Evolutionary conservation across 2,113 vertebrate genomes (phyloP), one percentile per base, ranked within the genome.

Genomic region (Corydoras maculifer): DNA sequence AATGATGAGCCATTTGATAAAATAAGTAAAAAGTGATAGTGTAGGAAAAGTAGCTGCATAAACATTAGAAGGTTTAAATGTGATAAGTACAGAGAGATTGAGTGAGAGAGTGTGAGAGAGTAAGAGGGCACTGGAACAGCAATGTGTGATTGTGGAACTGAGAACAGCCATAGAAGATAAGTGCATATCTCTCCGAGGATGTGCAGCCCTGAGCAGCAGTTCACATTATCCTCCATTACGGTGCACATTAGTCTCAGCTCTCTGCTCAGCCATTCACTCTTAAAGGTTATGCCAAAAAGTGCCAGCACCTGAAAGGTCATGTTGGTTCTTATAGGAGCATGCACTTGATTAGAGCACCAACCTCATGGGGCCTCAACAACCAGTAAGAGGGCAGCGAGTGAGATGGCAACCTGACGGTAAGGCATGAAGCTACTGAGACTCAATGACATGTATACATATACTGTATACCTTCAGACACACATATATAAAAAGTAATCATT

Each of bases 221-320:
- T 67, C 72, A 59, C 58, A 74, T 68, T 74, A 74, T 74, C 72
- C 65, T 74, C 65, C 58, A 68, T 68, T 68, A 74, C 48, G 9
- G 65, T 62, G 58, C 65, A 57, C 58, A 74, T 74, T 74, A 74
- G 65, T 68, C 51, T 50, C 32, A 25, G 50, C 72, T 49, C 35
- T 58, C 14, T 25, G 53, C 59, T 54, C 58, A 70, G 68, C 57
- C 50, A 69, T 69, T 80, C 78, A 71, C 77, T 78, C 68, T 81
- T 77, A 87, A 88, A 88, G 88, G 84, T 84, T 82, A 84, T 59
- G 48, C 59, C 71, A 77, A 76, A 82, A 87, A 81, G 77, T 88
- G 84, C 82, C 80, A 85, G 84, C 82, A 79, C 80, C 82, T 80
- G 70, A 87, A 88, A 88, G 86, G 87, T 86, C 82, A 82, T 74